Evolutionary conservation across 2,797 vertebrate species (phyloP).

Genomic region (Eidolon dupreanum): DNA sequence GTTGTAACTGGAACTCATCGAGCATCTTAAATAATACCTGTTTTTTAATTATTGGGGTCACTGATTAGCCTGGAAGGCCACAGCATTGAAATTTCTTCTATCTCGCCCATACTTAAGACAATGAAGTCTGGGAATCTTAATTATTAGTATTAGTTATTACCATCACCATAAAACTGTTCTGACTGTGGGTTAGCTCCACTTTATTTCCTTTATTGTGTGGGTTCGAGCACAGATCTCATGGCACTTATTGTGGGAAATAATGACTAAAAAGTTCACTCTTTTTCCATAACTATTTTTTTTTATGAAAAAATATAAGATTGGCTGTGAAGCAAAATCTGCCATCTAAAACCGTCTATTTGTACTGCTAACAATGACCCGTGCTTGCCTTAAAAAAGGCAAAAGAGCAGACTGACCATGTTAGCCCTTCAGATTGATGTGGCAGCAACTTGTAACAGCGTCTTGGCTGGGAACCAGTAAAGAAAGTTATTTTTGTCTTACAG

Average conservation of each 20-base stretch:
- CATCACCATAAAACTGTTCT: constrained; percentile 36
- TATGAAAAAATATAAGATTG: constrained; percentile 11
- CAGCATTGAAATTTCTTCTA: constrained; percentile 5
- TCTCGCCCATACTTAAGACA: constrained; percentile 36
- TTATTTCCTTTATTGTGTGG: constrained; percentile 64
- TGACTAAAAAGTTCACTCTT: neutral
- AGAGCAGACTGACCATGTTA: neutral
- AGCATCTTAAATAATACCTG: neutral
- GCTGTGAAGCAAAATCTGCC: constrained; percentile 53
- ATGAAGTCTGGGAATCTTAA: constrained; percentile 6
- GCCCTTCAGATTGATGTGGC: constrained; percentile 27
- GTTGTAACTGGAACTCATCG: neutral
- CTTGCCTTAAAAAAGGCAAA: constrained; percentile 29
- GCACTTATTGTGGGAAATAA: neutral
- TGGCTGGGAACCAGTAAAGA: constrained; percentile 32
- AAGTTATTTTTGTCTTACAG: constrained; percentile 19
- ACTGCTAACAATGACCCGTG: neutral
- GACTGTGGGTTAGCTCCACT: constrained; percentile 43
- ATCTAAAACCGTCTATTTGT: constrained; percentile 60
- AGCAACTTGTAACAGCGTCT: constrained; percentile 1
- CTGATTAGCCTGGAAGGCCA: constrained; percentile 50
- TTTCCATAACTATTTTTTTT: constrained; percentile 31
- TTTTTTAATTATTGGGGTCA: constrained; percentile 26
- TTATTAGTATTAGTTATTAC: constrained; percentile 57
- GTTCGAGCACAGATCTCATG: constrained; percentile 71